Conservation (phyloP, 2,888 invertebrate species). For the Polydrusus cervinus region DNA sequence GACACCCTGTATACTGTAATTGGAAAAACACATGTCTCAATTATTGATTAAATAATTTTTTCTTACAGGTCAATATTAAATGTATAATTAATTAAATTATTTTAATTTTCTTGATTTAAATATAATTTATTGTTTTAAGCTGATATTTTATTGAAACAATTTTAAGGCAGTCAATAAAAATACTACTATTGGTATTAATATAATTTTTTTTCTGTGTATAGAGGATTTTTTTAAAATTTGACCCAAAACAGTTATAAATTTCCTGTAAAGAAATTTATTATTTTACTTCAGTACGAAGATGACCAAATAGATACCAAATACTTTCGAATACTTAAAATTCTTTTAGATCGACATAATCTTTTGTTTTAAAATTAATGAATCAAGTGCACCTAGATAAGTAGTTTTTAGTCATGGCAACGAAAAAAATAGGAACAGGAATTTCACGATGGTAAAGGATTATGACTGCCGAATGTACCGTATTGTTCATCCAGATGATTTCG, state of each 20-base stretch:
- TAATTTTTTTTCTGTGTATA: too few relatives aligned
- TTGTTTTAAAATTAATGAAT: slow-evolving; percentile 53
- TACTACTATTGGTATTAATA: too few relatives aligned
- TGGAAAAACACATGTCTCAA: too few relatives aligned
- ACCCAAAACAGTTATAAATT: slow-evolving; percentile 24
- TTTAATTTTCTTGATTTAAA: too few relatives aligned
- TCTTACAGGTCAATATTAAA: too few relatives aligned
- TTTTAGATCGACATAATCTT: slow-evolving; percentile 48
- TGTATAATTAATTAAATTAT: too few relatives aligned
- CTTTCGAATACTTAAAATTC: slow-evolving; percentile 52
- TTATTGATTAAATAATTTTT: too few relatives aligned
- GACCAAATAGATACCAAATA: slow-evolving; percentile 46
- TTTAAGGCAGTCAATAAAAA: too few relatives aligned
- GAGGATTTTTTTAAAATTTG: slow-evolving; percentile 18
- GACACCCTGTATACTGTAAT: too few relatives aligned
- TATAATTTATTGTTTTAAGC: too few relatives aligned
- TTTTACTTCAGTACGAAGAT: slow-evolving; percentile 23
- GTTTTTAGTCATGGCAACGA: slow-evolving; percentile 38
- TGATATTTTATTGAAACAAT: too few relatives aligned
- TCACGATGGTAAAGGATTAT: slow-evolving; percentile 54
- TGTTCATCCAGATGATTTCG: slow-evolving; percentile 53
- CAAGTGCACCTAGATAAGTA: slow-evolving; percentile 52
- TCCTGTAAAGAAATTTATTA: slow-evolving; percentile 22
- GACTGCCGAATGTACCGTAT: slow-evolving; percentile 54
- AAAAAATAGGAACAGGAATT: slow-evolving; percentile 52